Evolutionary conservation across 2,888 invertebrate species (phyloP).

Genomic region (Macaria liturata): DNA sequence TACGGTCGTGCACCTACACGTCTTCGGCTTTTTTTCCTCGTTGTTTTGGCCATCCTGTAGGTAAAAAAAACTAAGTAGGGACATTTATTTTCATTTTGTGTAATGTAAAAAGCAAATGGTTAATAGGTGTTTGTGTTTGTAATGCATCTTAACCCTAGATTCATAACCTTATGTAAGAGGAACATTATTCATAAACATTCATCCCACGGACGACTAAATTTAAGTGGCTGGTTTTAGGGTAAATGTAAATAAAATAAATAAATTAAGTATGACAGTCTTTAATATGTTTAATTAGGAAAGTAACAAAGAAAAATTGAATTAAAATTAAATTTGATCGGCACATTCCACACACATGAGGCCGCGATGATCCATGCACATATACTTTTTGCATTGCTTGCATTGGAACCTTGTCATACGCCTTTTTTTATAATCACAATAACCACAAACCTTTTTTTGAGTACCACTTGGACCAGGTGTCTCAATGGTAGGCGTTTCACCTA

Average conservation of each 20-base stretch:
- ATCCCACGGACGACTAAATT: constrained; percentile 21
- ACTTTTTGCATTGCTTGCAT: constrained; percentile 21
- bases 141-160: constrained; percentile 1
- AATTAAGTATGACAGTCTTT: constrained; percentile 3
- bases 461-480: constrained; percentile 2
- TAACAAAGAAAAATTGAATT: constrained; percentile 8
- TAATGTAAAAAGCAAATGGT: no score
- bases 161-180: constrained; percentile 19
- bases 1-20: constrained; percentile 7
- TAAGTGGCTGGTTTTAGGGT: constrained; percentile 11
- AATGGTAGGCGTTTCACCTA: no score
- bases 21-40: constrained; percentile 1
- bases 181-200: constrained; percentile 5
- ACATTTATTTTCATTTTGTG: no score
- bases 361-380: constrained; percentile 14
- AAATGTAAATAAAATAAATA: constrained; percentile 7
- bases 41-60: no score
- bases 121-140: no score
- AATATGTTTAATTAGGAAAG: constrained; percentile 13
- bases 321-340: constrained; percentile 15
- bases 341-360: constrained; percentile 10
- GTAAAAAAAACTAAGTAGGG: no score
- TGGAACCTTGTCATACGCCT: constrained; percentile 18
- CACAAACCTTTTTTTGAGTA: constrained; percentile 20
- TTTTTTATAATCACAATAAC: constrained; percentile 20